These are phyloP conservation scores for Taurulus bubalis DNA, from an alignment of 2,113 vertebrate species.

Conservation along the genomic window DNA sequence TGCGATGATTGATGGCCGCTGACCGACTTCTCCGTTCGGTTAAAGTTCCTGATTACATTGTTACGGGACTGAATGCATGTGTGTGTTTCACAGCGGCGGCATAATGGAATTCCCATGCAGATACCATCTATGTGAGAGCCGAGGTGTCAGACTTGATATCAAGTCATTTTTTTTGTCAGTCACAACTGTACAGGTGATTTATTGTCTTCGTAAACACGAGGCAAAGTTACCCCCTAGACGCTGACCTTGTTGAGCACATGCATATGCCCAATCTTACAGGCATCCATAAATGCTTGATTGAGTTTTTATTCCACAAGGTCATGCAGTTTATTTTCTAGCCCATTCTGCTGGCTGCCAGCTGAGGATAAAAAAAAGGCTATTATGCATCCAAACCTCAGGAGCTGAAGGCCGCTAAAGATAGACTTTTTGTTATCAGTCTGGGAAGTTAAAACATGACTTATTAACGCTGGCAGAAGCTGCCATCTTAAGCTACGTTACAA, in stretches of 20 bases:
- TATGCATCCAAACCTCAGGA: slow-evolving; percentile 55
- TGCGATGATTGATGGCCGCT: slow-evolving; percentile 18
- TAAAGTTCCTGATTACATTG: slow-evolving; percentile 20
- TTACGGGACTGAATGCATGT: slow-evolving; percentile 12
- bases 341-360: slow-evolving; percentile 21
- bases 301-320: slow-evolving; percentile 33
- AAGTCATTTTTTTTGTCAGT: slow-evolving; percentile 6
- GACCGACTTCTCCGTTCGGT: slow-evolving; percentile 8
- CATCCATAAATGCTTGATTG: slow-evolving; percentile 32
- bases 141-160: slow-evolving; percentile 22
- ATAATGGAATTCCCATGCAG: slow-evolving; percentile 35
- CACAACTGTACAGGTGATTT: slow-evolving; percentile 16
- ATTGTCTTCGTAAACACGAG: slow-evolving; percentile 14
- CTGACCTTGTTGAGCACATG: slow-evolving; percentile 1
- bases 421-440: slow-evolving; percentile 59
- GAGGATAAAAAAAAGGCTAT: slow-evolving; percentile 37
- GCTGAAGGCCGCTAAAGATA: slow-evolving; percentile 59
- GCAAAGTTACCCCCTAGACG: not conserved
- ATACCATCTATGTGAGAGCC: slow-evolving; percentile 15
- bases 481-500: slow-evolving; percentile 60
- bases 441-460: slow-evolving; percentile 55
- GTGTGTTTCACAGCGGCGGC: not conserved
- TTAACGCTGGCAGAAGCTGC: slow-evolving; percentile 53
- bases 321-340: slow-evolving; percentile 5
- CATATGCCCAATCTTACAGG: slow-evolving; percentile 13